phyloP scores from a whole-genome alignment of 2,113 vertebrate species.

The Petromus typicus region DNA sequence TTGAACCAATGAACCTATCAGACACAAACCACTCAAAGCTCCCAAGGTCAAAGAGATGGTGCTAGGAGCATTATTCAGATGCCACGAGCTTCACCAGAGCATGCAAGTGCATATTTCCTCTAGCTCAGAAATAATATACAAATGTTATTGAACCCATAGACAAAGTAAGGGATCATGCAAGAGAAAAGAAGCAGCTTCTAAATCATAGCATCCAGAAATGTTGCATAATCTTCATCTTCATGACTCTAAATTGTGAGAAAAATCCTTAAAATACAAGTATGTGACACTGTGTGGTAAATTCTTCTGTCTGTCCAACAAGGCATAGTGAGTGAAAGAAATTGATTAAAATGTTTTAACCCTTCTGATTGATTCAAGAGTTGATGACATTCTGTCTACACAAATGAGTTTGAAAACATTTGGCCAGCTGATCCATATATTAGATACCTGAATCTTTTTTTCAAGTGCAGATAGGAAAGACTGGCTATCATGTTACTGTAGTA shows the following conservation, averaged over 20 bases:
- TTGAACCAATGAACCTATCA: too few species aligned
- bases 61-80: not conserved
- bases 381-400: conserved; percentile 63
- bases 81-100: not conserved
- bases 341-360: conserved; percentile 67
- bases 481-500: conserved; percentile 54
- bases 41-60: not conserved
- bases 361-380: conserved; percentile 60
- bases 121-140: not conserved
- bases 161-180: not conserved
- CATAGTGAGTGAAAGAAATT: conserved; percentile 20
- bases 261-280: not conserved
- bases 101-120: not conserved
- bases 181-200: not conserved
- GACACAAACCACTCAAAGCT: conserved; percentile 10
- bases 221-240: not conserved
- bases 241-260: not conserved
- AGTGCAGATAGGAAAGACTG: conserved; percentile 37
- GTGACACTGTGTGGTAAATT: not conserved
- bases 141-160: not conserved
- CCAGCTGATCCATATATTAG: conserved; percentile 58
- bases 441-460: conserved; percentile 66
- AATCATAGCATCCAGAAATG: not conserved
- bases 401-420: conserved; percentile 67
- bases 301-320: not conserved